Base-by-base conservation (phyloP, 2,888 invertebrate genomes). In the Morpho helenor region DNA sequence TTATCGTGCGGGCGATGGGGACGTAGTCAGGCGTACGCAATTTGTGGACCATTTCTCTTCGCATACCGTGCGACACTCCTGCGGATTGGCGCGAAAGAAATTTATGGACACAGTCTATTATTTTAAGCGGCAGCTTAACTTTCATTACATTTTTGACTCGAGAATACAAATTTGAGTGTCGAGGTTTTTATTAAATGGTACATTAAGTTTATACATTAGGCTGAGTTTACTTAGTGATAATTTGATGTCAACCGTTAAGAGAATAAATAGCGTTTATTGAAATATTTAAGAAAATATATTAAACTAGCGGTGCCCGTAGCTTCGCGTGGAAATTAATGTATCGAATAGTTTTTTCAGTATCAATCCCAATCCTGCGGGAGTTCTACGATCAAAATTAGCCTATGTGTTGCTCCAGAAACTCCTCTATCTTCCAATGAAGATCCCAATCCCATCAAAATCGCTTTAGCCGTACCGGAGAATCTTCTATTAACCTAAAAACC, bases 31-130 rank as follows among this genome's bases (percentile, higher is more conserved):
- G 74, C 79, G 80, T 73, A 78, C 74, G 81, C 80, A 83, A 84
- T 86, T 86, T 84, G 84, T 85, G 78, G 75, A 77, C 79, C 79
- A 81, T 84, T 85, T 82, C 81, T 83, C 82, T 67, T 80, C 73
- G 76, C 76, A 77, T 76, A 74, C 75, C 77, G 70, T 69, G 74
- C 73, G 79, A 83, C 82, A 79, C 74, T 77, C 77, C 73, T 77
- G 72, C 72, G 75, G 77, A 82, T 82, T 82, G 78, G 65, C 68
- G 65, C 66, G 72, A 74, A 77, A 80, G 70, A 68, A 72, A 70
- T 67, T 66, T 75, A 67, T 73, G 78, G 79, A 79, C 66, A 70
- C 66, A 66, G 71, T 68, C 52, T 44, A 60, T 56, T 60, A 52
- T 62, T 57, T 62, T 62, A 59, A 53, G 56, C 16, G 48, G 22